These are phyloP conservation scores for Eilema griseolum DNA, from an alignment of 2,888 invertebrate genomes.

Conservation along the genomic window DNA sequence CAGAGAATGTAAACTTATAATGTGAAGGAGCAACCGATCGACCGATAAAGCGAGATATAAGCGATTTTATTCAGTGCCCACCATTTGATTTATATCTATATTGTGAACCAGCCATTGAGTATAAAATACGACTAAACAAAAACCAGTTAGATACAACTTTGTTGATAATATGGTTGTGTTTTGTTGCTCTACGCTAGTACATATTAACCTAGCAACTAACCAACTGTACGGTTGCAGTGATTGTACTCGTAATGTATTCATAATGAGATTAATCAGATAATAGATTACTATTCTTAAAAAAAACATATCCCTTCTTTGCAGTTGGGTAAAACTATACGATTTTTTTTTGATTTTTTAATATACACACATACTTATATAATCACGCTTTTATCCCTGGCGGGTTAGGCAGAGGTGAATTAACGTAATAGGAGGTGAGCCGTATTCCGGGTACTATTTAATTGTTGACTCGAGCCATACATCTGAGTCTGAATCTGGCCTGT, in stretches of 20 bases:
- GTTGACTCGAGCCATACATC: too few species aligned
- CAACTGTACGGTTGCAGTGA: neutral
- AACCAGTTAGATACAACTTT: slow-evolving; percentile 42
- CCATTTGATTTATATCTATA: slow-evolving; percentile 82
- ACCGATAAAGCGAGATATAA: slow-evolving; percentile 73
- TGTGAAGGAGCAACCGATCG: slow-evolving; percentile 73
- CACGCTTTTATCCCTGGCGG: too few species aligned
- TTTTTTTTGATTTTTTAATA: too few species aligned
- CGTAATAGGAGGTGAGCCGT: too few species aligned
- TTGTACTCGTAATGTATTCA: neutral
- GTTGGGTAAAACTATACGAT: too few species aligned
- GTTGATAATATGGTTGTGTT: slow-evolving; percentile 24
- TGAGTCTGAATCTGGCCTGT: too few species aligned
- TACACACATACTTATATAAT: too few species aligned
- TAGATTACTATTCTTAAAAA: too few species aligned
- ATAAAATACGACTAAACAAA: slow-evolving; percentile 40
- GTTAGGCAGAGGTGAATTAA: too few species aligned
- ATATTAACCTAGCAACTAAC: neutral
- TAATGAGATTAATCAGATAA: neutral
- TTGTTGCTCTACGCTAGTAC: slow-evolving; percentile 6
- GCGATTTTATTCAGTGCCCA: slow-evolving; percentile 80
- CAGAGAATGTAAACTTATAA: slow-evolving; percentile 56
- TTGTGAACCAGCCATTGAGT: slow-evolving; percentile 66
- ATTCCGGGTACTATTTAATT: too few species aligned
- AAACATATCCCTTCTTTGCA: too few species aligned